These are phyloP conservation scores for Platycheirus albimanus DNA, from an alignment of 2,888 invertebrate species.

Conservation along the genomic window DNA sequence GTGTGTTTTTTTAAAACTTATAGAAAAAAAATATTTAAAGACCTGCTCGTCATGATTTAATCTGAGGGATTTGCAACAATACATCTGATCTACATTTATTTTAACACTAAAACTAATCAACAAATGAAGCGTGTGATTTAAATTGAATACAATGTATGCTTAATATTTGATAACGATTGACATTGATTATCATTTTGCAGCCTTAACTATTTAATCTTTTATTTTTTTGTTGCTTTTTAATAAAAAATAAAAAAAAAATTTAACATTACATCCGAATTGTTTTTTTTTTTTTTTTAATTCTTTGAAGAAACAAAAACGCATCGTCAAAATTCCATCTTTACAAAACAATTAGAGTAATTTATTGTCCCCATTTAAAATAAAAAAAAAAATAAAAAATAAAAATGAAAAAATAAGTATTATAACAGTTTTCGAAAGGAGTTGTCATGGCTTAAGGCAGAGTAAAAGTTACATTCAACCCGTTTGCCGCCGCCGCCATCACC, in stretches of 20 bases:
- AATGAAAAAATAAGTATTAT: neutral
- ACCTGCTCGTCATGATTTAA: conserved; percentile 25
- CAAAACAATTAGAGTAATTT: no score
- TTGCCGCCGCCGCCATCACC: no score
- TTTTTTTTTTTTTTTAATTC: conserved; percentile 13
- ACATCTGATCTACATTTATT: conserved; percentile 51
- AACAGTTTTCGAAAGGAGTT: conserved; percentile 25
- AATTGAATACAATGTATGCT: conserved; percentile 79
- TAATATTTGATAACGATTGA: conserved; percentile 74
- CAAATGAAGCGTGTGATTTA: conserved; percentile 80
- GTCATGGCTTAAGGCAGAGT: conserved; percentile 6
- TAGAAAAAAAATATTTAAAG: conserved; percentile 21
- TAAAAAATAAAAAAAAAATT: neutral
- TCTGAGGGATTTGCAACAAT: conserved; percentile 37
- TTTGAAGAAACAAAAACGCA: conserved; percentile 38
- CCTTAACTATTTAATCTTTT: conserved; percentile 53
- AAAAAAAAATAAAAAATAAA: conserved; percentile 23
- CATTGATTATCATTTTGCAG: conserved; percentile 72
- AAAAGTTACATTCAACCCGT: conserved; percentile 24
- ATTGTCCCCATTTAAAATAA: conserved; percentile 68
- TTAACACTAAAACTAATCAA: conserved; percentile 81
- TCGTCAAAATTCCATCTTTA: conserved; percentile 46
- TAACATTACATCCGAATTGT: no score
- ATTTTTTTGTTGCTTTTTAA: conserved; percentile 4
- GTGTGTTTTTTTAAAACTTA: no score